phyloP scores from a whole-genome alignment of 2,797 vertebrate genomes.

The Lepus townsendii region DNA sequence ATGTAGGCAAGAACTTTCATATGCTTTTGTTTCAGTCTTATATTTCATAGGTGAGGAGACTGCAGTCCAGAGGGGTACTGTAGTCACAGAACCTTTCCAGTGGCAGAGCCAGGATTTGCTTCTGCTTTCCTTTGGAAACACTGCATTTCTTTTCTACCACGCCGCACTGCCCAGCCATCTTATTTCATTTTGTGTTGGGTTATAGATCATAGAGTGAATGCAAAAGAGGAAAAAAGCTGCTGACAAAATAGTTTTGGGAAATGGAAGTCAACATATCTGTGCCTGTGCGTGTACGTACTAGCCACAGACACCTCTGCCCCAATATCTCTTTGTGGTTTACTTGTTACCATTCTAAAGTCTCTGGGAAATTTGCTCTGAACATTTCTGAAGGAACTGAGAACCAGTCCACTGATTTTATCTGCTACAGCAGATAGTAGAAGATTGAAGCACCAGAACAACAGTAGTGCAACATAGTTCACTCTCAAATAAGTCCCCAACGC shows the following conservation, averaged over 20 bases:
- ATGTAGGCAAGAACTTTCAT: neutral
- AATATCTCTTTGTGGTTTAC: conserved; percentile 65
- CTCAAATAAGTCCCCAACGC: neutral
- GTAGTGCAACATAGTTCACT: neutral
- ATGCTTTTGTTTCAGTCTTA: neutral
- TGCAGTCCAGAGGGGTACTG: neutral
- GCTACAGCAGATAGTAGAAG: neutral
- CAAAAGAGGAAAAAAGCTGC: neutral
- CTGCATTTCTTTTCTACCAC: neutral
- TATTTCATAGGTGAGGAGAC: neutral
- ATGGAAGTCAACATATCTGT: neutral
- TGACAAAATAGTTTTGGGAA: conserved; percentile 52
- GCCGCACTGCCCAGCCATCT: neutral
- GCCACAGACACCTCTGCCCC: conserved; percentile 11
- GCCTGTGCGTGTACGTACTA: neutral
- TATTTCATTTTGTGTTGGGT: neutral
- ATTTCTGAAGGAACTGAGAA: conserved; percentile 68
- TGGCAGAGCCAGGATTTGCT: neutral
- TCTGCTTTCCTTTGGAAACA: conserved; percentile 14
- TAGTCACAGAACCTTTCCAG: neutral
- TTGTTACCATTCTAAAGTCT: conserved; percentile 55
- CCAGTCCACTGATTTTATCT: conserved; percentile 58
- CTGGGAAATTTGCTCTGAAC: conserved; percentile 58
- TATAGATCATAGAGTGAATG: neutral
- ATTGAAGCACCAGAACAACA: conserved; percentile 19